phyloP scores from a whole-genome alignment of 2,113 vertebrate species.

The Monarcha castaneiventris region DNA sequence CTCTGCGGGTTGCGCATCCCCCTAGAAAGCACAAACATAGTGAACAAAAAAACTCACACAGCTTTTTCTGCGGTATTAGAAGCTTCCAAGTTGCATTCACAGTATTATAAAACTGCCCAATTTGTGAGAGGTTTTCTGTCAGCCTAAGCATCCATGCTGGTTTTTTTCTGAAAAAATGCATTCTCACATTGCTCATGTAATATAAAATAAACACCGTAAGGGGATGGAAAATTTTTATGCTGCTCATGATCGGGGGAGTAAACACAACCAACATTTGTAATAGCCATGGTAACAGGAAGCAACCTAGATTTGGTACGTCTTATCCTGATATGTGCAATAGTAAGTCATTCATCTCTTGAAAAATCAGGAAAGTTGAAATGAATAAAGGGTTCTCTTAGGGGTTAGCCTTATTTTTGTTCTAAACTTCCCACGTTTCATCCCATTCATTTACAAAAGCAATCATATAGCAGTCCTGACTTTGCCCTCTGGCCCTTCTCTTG shows the following conservation, averaged over 20 bases:
- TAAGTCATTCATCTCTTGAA: neutral
- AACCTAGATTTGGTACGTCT: neutral
- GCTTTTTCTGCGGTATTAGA: neutral
- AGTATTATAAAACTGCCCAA: neutral
- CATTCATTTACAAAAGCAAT: neutral
- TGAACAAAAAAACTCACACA: neutral
- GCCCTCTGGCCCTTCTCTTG: neutral
- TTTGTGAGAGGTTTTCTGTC: neutral
- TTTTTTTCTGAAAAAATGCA: neutral
- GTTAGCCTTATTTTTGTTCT: neutral
- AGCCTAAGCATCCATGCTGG: neutral
- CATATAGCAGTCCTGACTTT: neutral
- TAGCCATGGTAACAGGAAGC: neutral
- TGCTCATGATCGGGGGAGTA: neutral
- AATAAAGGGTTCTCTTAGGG: neutral
- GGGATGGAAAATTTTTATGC: neutral
- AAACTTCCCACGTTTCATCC: neutral
- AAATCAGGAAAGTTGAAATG: neutral
- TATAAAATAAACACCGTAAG: neutral
- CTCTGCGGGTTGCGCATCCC: neutral
- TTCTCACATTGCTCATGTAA: neutral
- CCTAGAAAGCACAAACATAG: neutral
- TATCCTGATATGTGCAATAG: neutral
- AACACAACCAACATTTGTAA: neutral
- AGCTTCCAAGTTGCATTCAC: neutral